Conservation (phyloP, 2,888 invertebrate genomes). For the Sinhomidia bicolor region DNA sequence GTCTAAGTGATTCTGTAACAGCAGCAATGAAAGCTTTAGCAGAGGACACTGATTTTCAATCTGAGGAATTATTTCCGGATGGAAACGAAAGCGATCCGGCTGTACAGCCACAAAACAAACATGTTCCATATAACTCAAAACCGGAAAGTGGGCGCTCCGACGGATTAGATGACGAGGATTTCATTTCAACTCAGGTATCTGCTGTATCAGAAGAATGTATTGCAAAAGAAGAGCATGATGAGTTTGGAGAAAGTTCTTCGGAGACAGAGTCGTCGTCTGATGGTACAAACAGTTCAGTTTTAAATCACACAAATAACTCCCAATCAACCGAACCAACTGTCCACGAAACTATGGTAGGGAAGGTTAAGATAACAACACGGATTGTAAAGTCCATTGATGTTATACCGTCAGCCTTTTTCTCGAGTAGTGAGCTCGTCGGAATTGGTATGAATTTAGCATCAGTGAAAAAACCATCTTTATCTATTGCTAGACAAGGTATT, state of each 20-base stretch:
- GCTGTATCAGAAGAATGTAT: neutral
- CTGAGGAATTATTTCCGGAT: slow-evolving; percentile 73
- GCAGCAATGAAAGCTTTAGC: slow-evolving; percentile 66
- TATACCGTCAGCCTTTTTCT: slow-evolving; percentile 63
- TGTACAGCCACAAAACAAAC: neutral
- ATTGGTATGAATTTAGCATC: slow-evolving; percentile 64
- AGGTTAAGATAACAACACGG: neutral
- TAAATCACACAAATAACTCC: neutral
- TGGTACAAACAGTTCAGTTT: slow-evolving; percentile 10
- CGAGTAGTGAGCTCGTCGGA: slow-evolving; percentile 29
- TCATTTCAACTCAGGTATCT: slow-evolving; percentile 46
- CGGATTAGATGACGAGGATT: slow-evolving; percentile 62
- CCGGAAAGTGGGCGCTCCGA: neutral
- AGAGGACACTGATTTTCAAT: slow-evolving; percentile 68
- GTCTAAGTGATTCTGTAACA: slow-evolving; percentile 62
- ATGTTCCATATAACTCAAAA: neutral
- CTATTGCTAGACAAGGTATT: slow-evolving; percentile 61
- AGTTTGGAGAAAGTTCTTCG: slow-evolving; percentile 51
- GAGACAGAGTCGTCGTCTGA: slow-evolving; percentile 26
- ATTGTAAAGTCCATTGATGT: slow-evolving; percentile 16
- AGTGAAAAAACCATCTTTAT: slow-evolving; percentile 33
- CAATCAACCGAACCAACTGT: neutral
- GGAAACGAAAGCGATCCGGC: neutral
- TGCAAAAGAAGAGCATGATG: slow-evolving; percentile 16
- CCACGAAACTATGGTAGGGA: slow-evolving; percentile 30